Base-by-base conservation (phyloP, 2,113 vertebrate species). In the Ploceus nigricollis region DNA sequence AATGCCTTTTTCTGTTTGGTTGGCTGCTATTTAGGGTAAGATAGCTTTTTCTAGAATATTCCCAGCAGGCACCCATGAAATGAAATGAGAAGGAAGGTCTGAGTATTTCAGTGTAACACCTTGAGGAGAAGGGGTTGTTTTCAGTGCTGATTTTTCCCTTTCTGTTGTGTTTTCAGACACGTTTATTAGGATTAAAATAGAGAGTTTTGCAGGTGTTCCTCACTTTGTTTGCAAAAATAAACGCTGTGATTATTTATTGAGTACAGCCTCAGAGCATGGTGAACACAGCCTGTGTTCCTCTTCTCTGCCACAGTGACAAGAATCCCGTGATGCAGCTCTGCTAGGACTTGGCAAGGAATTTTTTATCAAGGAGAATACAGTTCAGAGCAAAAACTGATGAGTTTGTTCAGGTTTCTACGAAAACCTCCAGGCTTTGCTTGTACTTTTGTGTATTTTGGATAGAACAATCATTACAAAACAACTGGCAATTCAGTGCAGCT, bases 91-190 rank as follows among this genome's bases (percentile, higher is more conserved):
- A 83, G 89, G 51, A 65, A 91, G 27, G 42, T 84, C n/a, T n/a
- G 75, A 85, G 87, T 58, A 11, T 37, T 63, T 70, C 44, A 77
- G 58, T 45, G 7, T 4, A 54, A 77, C 30, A n/a, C 57, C 50
- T 47, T 31, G 61, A 76, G 39, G 19, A 37, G 84, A 78, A 57
- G 21, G 30, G 5, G 2, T 68, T 64, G 37, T 60, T 92, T 94
- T 69, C 77, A 42, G 65, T 56, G 24, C 35, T 35, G 35, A 7
- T 37, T 89, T 93, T 63, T 66, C 76, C 73, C 48, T 83, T 95
- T 96, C 66, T 92, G 40, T 86, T 89, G 40, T 31, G 13, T 87
- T 96, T 96, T 91, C 84, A 89, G 40, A 60, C 45, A 39, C 13
- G 3, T 90, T 82, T 90, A 24, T 60, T 40, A 28, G 64, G 40